Conservation (phyloP, 1,140 invertebrate genomes). For the Zophobas morio region DNA sequence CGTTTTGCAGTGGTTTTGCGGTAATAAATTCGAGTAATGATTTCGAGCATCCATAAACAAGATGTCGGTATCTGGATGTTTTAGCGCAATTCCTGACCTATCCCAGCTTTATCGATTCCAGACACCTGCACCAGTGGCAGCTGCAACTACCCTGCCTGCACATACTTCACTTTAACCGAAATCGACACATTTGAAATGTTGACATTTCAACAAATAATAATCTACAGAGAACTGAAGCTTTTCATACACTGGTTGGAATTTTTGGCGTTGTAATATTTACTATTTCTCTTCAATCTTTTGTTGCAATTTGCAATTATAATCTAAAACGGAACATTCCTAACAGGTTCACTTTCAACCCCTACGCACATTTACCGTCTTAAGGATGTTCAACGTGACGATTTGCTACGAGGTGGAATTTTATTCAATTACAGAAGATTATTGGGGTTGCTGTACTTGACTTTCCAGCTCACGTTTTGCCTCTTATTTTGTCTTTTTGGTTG, state of each 20-base stretch:
- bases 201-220: too few species aligned
- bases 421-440: slow-evolving; percentile 34
- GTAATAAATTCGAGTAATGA: too few species aligned
- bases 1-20: too few species aligned
- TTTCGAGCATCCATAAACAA: not conserved
- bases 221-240: too few species aligned
- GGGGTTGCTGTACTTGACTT: slow-evolving; percentile 29
- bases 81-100: slow-evolving; percentile 38
- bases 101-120: slow-evolving; percentile 44
- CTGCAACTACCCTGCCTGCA: slow-evolving; percentile 19
- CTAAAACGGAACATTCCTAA: not conserved
- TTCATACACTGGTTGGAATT: too few species aligned
- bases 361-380: slow-evolving; percentile 12
- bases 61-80: not conserved
- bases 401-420: slow-evolving; percentile 18
- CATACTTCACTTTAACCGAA: not conserved
- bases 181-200: too few species aligned
- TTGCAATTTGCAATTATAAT: not conserved
- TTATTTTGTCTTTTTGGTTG: slow-evolving; percentile 21
- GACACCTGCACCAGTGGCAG: slow-evolving; percentile 41
- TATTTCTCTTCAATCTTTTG: too few species aligned
- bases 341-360: not conserved
- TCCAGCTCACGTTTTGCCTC: slow-evolving; percentile 23
- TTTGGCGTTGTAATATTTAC: too few species aligned
- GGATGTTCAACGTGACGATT: slow-evolving; percentile 24